A percentile compares a stretch with the other conserved stretches of the same genome.
Evolutionary conservation across 2,797 vertebrate genomes (phyloP).

Genomic region (Apodemus agrarius): DNA sequence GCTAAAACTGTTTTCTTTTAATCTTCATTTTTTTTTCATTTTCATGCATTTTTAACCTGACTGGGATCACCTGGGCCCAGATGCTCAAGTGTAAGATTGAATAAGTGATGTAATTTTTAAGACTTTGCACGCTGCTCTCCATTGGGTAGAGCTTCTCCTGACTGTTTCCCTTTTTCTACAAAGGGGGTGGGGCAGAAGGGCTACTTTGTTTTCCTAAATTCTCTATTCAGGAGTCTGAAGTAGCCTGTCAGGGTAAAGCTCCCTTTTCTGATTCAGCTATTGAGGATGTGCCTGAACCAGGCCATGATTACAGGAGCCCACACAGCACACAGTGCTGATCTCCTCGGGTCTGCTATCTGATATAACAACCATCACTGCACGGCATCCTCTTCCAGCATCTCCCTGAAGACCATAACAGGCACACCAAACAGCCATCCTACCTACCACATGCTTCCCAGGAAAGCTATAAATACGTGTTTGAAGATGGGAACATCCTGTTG

Average conservation of each 20-base stretch:
- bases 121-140: constrained; percentile 61
- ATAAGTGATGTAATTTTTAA: constrained; percentile 70
- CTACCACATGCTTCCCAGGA: neutral
- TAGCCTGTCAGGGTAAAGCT: neutral
- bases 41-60: constrained; percentile 74
- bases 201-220: constrained; percentile 1
- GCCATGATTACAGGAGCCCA: neutral
- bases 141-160: neutral
- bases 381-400: neutral
- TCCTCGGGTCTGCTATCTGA: neutral
- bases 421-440: neutral
- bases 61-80: constrained; percentile 39
- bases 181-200: neutral
- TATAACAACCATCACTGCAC: neutral
- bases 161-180: constrained; percentile 10
- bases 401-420: neutral
- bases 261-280: neutral
- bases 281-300: neutral
- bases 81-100: constrained; percentile 77
- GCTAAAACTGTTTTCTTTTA: constrained; percentile 64
- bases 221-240: neutral
- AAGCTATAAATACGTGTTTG: neutral
- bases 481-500: neutral
- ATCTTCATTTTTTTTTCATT: constrained; percentile 73
- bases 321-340: neutral